phyloP scores from a whole-genome alignment of 2,888 invertebrate genomes.

The Drosophila affinis region DNA sequence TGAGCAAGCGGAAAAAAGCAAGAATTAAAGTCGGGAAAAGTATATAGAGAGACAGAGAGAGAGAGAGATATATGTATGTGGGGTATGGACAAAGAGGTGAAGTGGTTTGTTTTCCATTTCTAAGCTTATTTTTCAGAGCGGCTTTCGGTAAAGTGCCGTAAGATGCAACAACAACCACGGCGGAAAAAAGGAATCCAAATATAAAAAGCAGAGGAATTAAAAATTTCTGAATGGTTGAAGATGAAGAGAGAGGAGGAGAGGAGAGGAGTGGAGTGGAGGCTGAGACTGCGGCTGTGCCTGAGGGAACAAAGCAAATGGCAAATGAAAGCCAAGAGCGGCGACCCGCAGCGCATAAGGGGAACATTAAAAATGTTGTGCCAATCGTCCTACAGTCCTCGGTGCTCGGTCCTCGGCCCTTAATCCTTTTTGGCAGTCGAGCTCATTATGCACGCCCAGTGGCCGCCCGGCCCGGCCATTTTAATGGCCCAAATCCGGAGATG shows the following conservation, averaged over 20 bases:
- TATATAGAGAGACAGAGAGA: constrained; percentile 2
- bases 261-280: not conserved
- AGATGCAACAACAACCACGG: constrained; percentile 55
- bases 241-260: not conserved
- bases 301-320: constrained; percentile 58
- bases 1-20: constrained; percentile 63
- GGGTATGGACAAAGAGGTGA: constrained; percentile 10
- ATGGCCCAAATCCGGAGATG: constrained; percentile 70
- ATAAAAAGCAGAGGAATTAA: constrained; percentile 62
- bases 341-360: constrained; percentile 50
- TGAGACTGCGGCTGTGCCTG: constrained; percentile 3
- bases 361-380: constrained; percentile 64
- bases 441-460: constrained; percentile 67
- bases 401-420: constrained; percentile 46
- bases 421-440: constrained; percentile 67
- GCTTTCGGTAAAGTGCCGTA: constrained; percentile 67
- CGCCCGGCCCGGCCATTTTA: constrained; percentile 56
- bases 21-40: constrained; percentile 65
- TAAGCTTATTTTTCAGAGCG: constrained; percentile 73
- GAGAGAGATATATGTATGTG: constrained; percentile 4
- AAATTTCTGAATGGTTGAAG: constrained; percentile 49
- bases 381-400: constrained; percentile 19
- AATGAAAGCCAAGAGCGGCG: constrained; percentile 50
- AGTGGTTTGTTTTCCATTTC: constrained; percentile 62
- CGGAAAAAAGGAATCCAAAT: constrained; percentile 54